phyloP scores from a whole-genome alignment of 2,888 invertebrate genomes.

The Reticulitermes lucifugus region DNA sequence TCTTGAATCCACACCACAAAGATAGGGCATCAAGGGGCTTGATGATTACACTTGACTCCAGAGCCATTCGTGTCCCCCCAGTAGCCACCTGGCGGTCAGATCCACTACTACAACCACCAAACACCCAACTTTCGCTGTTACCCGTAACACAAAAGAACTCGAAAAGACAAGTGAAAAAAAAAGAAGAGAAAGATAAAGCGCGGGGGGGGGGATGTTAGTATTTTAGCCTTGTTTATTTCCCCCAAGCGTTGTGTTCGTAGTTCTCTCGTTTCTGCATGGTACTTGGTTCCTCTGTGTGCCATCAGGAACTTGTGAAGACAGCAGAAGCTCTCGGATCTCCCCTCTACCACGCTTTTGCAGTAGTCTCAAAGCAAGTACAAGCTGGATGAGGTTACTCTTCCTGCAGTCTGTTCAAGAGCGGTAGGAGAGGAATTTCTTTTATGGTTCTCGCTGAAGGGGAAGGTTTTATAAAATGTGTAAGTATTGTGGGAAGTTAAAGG shows the following conservation, averaged over 20 bases:
- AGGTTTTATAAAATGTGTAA: slow-evolving; percentile 15
- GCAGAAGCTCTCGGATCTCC: not conserved
- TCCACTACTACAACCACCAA: slow-evolving; percentile 38
- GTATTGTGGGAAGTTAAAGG: slow-evolving; percentile 24
- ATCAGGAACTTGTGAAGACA: slow-evolving; percentile 19
- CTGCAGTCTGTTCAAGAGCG: slow-evolving; percentile 27
- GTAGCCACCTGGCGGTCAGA: slow-evolving; percentile 46
- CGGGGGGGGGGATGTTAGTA: slow-evolving; percentile 27
- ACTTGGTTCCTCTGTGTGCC: slow-evolving; percentile 19
- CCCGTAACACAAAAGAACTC: slow-evolving; percentile 26
- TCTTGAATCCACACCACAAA: slow-evolving; percentile 37
- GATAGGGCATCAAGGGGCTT: slow-evolving; percentile 41
- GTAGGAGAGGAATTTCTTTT: slow-evolving; percentile 15
- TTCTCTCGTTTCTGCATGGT: slow-evolving; percentile 26
- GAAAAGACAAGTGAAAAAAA: slow-evolving; percentile 27
- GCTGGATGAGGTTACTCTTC: slow-evolving; percentile 34
- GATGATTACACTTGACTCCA: slow-evolving; percentile 49
- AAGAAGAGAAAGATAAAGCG: not conserved
- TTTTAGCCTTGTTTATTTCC: slow-evolving; percentile 40
- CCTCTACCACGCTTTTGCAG: slow-evolving; percentile 15
- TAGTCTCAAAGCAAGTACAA: slow-evolving; percentile 28
- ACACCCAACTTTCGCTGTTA: slow-evolving; percentile 27
- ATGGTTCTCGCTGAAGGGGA: not conserved
- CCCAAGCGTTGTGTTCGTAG: slow-evolving; percentile 30
- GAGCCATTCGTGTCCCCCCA: slow-evolving; percentile 18